Evolutionary conservation across 2,888 invertebrate species (phyloP).

Genomic region (Nephrotoma flavescens): DNA sequence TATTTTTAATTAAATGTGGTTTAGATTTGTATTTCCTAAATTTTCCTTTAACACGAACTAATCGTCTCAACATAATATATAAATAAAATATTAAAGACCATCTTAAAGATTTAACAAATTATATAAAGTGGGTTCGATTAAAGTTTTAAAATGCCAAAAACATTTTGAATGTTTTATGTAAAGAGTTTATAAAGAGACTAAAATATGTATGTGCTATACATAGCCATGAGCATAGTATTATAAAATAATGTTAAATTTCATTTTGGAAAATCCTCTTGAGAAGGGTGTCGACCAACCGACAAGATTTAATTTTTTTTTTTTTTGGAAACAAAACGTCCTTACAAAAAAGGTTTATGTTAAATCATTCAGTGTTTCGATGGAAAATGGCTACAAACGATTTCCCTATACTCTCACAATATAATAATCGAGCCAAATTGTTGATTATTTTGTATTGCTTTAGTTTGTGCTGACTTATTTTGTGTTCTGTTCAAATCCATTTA

Average conservation of each 20-base stretch:
- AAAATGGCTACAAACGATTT: not conserved
- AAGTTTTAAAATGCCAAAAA: not conserved
- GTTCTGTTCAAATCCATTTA: not conserved
- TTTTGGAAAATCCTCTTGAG: not conserved
- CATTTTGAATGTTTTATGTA: not conserved
- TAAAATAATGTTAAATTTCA: not conserved
- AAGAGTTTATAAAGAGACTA: not conserved
- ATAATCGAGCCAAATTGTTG: not conserved
- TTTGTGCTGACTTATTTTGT: not conserved
- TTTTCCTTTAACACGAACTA: no score
- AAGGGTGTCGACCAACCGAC: not conserved
- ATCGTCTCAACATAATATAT: no score
- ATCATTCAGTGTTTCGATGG: not conserved
- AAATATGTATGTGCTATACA: not conserved
- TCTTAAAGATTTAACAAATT: not conserved
- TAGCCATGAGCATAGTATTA: not conserved
- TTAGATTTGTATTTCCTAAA: no score
- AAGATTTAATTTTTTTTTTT: not conserved
- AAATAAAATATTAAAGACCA: no score
- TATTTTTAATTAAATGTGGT: no score
- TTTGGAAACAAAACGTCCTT: not conserved
- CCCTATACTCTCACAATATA: not conserved
- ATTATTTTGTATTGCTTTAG: not conserved
- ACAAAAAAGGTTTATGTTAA: not conserved
- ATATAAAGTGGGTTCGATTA: not conserved